Evolutionary conservation across 2,113 vertebrate genomes (phyloP), one percentile per base, ranked within the genome.

Genomic region (Onychostruthus taczanowskii): DNA sequence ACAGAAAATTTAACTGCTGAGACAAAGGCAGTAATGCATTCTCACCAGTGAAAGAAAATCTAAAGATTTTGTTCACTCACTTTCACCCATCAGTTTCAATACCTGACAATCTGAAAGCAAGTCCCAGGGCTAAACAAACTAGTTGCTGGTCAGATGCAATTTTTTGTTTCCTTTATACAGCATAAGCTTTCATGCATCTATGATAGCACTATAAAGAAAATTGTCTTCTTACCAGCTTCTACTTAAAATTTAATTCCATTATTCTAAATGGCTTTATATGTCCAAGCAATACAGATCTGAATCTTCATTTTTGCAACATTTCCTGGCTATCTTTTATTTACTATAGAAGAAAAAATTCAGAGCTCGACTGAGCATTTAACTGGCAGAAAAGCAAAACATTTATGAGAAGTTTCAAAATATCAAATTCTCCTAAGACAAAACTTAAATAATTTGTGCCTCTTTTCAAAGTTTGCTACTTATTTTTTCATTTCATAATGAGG

Each of bases 1-100:
- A 46, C 0, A 5, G 26, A 74, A 74, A 55, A 75, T 20, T 11
- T 27, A 53, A 84, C 2, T 7, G 44, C 24, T 0, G 0, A 74
- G 23, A 74, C 8, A 70, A 50, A 63, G 67, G 5, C 17, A 61
- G 9, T 16, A 55, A 17, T 52, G 9, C 7, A 24, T 35, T 26
- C 20, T 61, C 39, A 67, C 15, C 10, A 67, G 16, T 19, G 7
- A 20, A 53, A 24, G 56, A 35, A 89, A 78, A 81, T 22, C 20
- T 28, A 30, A 39, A 80, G 3, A 5, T 72, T 41, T 41, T 27
- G 2, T 59, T 93, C 21, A 44, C 5, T 5, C 22, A 3, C 9
- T 59, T 82, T 44, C 30, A 47, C 3, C 3, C 13, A n/a, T 20
- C 1, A 53, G 13, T 70, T 95, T 74, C 31, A 46, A 31, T 62